phyloP scores from a whole-genome alignment of 2,888 invertebrate species.

The Microctonus aethiopoides region DNA sequence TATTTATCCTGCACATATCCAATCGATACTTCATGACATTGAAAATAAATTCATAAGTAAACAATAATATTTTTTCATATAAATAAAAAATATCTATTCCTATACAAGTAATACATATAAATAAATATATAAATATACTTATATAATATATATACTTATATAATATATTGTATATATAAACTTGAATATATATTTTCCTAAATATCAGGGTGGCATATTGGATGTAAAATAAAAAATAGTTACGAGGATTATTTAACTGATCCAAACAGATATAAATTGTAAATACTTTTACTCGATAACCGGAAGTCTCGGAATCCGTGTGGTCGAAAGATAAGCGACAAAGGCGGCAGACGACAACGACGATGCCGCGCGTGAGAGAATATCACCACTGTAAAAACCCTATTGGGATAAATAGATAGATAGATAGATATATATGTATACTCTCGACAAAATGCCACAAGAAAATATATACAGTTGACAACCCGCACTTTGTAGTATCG shows the following conservation, averaged over 20 bases:
- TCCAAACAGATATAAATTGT: slow-evolving; percentile 5
- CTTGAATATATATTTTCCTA: too few species aligned
- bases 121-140: too few species aligned
- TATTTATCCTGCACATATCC: too few species aligned
- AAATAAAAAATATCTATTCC: too few species aligned
- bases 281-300: slow-evolving; percentile 10
- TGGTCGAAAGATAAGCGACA: slow-evolving; percentile 15
- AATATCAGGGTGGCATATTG: not conserved
- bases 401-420: not conserved
- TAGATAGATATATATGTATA: too few species aligned
- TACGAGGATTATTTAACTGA: not conserved
- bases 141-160: too few species aligned
- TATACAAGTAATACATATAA: too few species aligned
- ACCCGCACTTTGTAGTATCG: not conserved
- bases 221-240: not conserved
- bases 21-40: too few species aligned
- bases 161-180: too few species aligned
- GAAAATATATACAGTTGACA: not conserved
- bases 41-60: not conserved
- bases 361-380: not conserved
- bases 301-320: slow-evolving; percentile 33
- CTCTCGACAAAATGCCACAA: not conserved
- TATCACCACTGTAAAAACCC: not conserved
- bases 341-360: slow-evolving; percentile 4
- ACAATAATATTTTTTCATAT: too few species aligned